Base-by-base conservation (phyloP, 2,888 invertebrate genomes). In the Encarsia formosa region DNA sequence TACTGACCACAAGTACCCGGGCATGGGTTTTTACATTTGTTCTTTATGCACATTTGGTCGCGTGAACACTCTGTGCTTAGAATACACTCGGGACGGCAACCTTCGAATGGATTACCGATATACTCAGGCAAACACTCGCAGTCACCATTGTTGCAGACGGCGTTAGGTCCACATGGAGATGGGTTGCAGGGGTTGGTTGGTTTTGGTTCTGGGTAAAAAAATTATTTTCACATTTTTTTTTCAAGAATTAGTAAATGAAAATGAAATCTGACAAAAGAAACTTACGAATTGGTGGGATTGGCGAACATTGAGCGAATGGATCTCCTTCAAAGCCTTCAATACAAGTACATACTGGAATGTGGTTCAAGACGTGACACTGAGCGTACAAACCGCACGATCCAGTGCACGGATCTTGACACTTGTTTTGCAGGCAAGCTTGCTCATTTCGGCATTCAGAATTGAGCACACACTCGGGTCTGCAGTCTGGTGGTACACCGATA, bases 11-110 rank as follows among this genome's bases (percentile, higher is more conserved):
- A 92, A 63, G 85, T 85, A 57, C 86, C 86, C n/a, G 83, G 82
- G 63, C 92, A 92, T 5, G 92, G 91, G 74, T 92, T 84, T n/a
- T 80, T 75, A 67, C 93, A 93, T 75, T 89, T 89, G 52, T 85
- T 86, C 55, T 84, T 81, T 29, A 87, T 76, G 66, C 93, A 93
- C 15, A 90, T 85, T 64, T 84, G 84, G 65, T 87, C 84, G 43
- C 81, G 76, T 1, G 86, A 77, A 73, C 92, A 93, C 65, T 91
- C 91, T 0, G 84, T 81, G 68, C 86, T 91, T 2, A 87, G 73
- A 1, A 87, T 81, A 72, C 91, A 92, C 74, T 90, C 89, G 0
- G 90, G 90, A 61, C 88, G 81, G 69, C 90, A 91, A 35, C 83
- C 85, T 52, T 83, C 79, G 41, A 66, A 70, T 1, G 91, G 89